These are phyloP conservation scores for Harpagifer antarcticus DNA, from an alignment of 2,797 vertebrate genomes.

Conservation along the genomic window DNA sequence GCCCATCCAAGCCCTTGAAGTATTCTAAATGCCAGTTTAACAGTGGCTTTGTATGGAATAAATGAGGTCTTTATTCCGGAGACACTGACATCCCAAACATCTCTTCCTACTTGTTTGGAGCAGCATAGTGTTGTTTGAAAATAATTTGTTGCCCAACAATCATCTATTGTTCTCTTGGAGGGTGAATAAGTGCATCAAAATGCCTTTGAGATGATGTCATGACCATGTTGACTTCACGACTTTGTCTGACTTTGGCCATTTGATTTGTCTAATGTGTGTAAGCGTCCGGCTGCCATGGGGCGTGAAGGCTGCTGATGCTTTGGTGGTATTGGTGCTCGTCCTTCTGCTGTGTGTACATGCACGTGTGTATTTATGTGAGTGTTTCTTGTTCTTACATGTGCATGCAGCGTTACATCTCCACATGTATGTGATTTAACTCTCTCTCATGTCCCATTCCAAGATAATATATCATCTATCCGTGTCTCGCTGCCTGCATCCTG, in stretches of 20 bases:
- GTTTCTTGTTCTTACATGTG: conserved; percentile 19
- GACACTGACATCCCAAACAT: conserved; percentile 12
- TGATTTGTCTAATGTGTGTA: conserved; percentile 28
- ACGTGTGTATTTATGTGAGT: conserved; percentile 8
- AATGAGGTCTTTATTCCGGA: conserved; percentile 8
- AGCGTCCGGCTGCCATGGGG: conserved; percentile 5
- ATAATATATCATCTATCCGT: conserved; percentile 51
- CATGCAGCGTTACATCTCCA: conserved; percentile 9
- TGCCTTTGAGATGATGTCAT: conserved; percentile 21
- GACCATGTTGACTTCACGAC: conserved; percentile 15
- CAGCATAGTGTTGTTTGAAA: not conserved
- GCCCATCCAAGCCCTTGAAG: not conserved
- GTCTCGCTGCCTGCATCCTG: conserved; percentile 33
- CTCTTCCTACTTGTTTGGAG: conserved; percentile 23
- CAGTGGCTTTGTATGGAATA: conserved; percentile 11
- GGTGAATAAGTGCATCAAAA: conserved; percentile 12
- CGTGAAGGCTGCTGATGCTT: conserved; percentile 43
- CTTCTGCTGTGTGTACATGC: not conserved
- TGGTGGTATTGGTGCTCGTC: conserved; percentile 13
- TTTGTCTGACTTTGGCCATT: conserved; percentile 26
- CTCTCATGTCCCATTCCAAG: conserved; percentile 38
- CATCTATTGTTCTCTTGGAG: conserved; percentile 17
- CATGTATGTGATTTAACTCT: conserved; percentile 52
- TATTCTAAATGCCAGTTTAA: conserved; percentile 35
- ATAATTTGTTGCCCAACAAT: conserved; percentile 12